These are phyloP conservation scores for Drosophila gunungcola DNA, from an alignment of 1,140 invertebrate species.

Conservation along the genomic window DNA sequence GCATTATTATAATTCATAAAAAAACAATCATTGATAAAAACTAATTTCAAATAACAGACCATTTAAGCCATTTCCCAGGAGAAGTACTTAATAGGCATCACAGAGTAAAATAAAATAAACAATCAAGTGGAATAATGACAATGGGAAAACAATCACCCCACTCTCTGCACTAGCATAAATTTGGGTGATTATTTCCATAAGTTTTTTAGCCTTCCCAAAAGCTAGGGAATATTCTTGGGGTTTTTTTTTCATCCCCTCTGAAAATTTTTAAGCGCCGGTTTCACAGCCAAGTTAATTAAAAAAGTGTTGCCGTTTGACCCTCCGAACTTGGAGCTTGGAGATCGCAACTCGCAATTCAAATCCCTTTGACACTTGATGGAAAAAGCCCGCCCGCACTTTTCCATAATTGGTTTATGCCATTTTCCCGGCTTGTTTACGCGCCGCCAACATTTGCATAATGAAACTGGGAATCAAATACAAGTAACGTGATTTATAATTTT, in stretches of 20 bases:
- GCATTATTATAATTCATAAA: too few relatives aligned
- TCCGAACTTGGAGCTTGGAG: neutral
- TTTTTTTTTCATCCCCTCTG: neutral
- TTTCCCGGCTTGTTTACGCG: slow-evolving; percentile 50
- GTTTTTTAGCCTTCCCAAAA: neutral
- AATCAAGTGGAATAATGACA: slow-evolving; percentile 7
- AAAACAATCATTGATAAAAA: neutral
- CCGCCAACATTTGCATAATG: slow-evolving; percentile 53
- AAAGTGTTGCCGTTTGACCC: slow-evolving; percentile 59
- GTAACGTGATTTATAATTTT: slow-evolving; percentile 60
- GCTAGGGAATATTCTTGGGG: slow-evolving; percentile 11
- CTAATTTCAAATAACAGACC: neutral
- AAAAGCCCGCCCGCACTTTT: slow-evolving; percentile 27
- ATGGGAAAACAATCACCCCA: neutral
- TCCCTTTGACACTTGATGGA: slow-evolving; percentile 45
- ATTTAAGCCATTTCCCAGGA: neutral
- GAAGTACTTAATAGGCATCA: neutral
- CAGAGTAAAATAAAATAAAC: slow-evolving; percentile 7
- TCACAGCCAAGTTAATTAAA: slow-evolving; percentile 50
- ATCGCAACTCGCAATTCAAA: slow-evolving; percentile 7
- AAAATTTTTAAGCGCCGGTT: slow-evolving; percentile 4
- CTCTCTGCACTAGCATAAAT: slow-evolving; percentile 22
- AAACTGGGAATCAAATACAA: slow-evolving; percentile 44
- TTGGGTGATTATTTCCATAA: slow-evolving; percentile 28
- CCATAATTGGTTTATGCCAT: slow-evolving; percentile 67